Conservation (phyloP, 2,113 vertebrate genomes). For the Pituophis catenifer region DNA sequence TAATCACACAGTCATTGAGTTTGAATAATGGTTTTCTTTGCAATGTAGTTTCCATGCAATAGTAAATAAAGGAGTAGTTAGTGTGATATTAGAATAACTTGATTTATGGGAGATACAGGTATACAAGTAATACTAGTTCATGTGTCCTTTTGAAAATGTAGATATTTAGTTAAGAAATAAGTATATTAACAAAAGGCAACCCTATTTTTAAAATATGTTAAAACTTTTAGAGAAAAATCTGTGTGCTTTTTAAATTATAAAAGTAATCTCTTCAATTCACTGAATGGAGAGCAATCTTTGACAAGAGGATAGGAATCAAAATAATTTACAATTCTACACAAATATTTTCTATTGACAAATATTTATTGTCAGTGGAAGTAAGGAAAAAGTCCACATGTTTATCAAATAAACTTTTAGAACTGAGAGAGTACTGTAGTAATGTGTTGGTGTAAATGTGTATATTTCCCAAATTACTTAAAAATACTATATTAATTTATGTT, state of each 20-base stretch:
- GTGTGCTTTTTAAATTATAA: constrained; percentile 44
- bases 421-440: not conserved
- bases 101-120: constrained; percentile 54
- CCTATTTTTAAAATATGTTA: constrained; percentile 40
- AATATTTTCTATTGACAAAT: not conserved
- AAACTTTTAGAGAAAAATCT: constrained; percentile 52
- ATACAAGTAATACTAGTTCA: constrained; percentile 52
- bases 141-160: constrained; percentile 52
- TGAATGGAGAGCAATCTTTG: constrained; percentile 41
- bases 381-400: constrained; percentile 6
- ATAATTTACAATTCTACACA: constrained; percentile 10
- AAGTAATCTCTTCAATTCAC: constrained; percentile 47
- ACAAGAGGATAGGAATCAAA: constrained; percentile 23
- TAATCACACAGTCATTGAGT: constrained; percentile 25
- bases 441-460: not conserved
- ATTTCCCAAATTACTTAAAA: not conserved
- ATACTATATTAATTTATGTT: not conserved
- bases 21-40: not conserved
- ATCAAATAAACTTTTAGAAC: constrained; percentile 31
- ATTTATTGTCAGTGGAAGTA: constrained; percentile 8
- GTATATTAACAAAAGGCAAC: constrained; percentile 37
- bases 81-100: constrained; percentile 44
- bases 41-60: not conserved
- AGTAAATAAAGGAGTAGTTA: constrained; percentile 50
- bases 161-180: constrained; percentile 44